Conservation (phyloP, 2,888 invertebrate species). For the Dromius quadrimaculatus region DNA sequence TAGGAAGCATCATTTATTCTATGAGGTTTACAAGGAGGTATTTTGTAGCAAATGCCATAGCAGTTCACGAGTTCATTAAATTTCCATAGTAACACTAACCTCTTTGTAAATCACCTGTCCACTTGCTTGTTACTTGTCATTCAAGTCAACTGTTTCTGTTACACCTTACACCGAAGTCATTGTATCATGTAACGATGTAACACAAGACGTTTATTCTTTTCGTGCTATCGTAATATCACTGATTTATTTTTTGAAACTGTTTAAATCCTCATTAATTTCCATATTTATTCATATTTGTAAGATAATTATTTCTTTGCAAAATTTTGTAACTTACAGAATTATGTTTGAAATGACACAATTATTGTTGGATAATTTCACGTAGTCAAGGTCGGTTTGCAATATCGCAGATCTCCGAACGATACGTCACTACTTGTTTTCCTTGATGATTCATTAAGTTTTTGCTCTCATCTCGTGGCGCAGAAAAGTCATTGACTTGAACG, state of each 20-base stretch:
- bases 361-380: slow-evolving; percentile 58
- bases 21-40: too few relatives aligned
- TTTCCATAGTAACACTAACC: slow-evolving; percentile 37
- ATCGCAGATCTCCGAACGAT: slow-evolving; percentile 51
- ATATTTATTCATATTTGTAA: not conserved
- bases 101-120: slow-evolving; percentile 32
- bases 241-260: not conserved
- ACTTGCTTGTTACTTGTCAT: slow-evolving; percentile 18
- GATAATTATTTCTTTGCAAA: slow-evolving; percentile 1
- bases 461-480: slow-evolving; percentile 50
- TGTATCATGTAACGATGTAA: too few relatives aligned
- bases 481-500: slow-evolving; percentile 59
- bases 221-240: not conserved
- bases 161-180: slow-evolving; percentile 3
- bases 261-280: too few relatives aligned
- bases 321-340: slow-evolving; percentile 34
- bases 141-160: slow-evolving; percentile 27
- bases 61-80: slow-evolving; percentile 19
- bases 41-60: not conserved
- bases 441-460: slow-evolving; percentile 62
- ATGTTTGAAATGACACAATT: slow-evolving; percentile 59
- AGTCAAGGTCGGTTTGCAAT: slow-evolving; percentile 31
- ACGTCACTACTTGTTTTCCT: slow-evolving; percentile 62
- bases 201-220: slow-evolving; percentile 5
- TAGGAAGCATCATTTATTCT: too few relatives aligned